phyloP scores from a whole-genome alignment of 2,888 invertebrate species.

The Drosophila suboccidentalis region DNA sequence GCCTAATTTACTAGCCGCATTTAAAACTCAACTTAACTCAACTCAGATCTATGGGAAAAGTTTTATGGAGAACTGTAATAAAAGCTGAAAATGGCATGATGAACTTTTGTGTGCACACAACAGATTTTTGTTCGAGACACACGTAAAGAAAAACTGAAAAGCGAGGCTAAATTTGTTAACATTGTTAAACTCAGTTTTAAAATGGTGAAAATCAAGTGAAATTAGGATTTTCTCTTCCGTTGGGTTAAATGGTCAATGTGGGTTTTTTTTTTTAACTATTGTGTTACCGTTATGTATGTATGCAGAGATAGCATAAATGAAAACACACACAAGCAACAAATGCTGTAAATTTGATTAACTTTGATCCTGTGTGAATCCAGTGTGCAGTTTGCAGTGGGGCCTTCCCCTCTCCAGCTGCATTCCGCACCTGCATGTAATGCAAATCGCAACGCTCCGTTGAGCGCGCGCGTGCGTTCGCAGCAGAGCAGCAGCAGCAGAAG shows the following conservation, averaged over 20 bases:
- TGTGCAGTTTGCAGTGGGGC: constrained; percentile 26
- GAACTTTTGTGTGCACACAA: constrained; percentile 6
- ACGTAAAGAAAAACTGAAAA: constrained; percentile 2
- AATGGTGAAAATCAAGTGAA: constrained; percentile 17
- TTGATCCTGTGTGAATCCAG: constrained; percentile 22
- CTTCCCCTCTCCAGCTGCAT: constrained; percentile 11
- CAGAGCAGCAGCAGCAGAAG: constrained; percentile 21
- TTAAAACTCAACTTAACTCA: constrained; percentile 1
- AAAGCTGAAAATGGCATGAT: constrained; percentile 16
- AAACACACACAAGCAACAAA: not conserved
- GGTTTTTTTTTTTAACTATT: constrained; percentile 10
- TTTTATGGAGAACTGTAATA: constrained; percentile 14
- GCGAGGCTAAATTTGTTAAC: not conserved
- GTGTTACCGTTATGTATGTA: constrained; percentile 1
- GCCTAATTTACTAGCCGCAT: constrained; percentile 11
- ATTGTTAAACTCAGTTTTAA: not conserved
- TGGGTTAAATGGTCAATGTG: constrained; percentile 18
- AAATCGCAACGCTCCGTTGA: constrained; percentile 67
- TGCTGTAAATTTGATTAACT: constrained; percentile 17
- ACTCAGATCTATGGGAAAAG: constrained; percentile 11
- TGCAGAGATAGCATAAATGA: not conserved
- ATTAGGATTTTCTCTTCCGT: constrained; percentile 13
- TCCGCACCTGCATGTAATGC: constrained; percentile 54
- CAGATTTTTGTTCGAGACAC: not conserved
- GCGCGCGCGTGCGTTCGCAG: constrained; percentile 60